phyloP scores from a whole-genome alignment of 2,888 invertebrate genomes.

The Argyresthia goedartella region DNA sequence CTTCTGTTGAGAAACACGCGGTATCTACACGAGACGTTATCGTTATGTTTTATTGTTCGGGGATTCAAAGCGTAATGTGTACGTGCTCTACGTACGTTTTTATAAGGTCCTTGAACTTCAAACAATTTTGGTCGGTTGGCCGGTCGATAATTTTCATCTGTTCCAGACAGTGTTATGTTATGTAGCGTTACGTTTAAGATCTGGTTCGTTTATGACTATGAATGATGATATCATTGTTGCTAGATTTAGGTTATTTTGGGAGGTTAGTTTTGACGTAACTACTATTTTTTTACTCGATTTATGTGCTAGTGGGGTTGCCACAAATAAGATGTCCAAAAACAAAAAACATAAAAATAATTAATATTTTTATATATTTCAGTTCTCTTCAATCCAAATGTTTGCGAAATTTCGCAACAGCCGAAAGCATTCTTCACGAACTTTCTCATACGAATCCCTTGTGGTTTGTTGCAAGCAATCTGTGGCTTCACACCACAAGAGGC shows the following conservation, averaged over 20 bases:
- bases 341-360: too few species aligned
- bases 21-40: background rate
- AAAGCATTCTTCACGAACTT: too few species aligned
- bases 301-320: too few species aligned
- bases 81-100: conserved; percentile 17
- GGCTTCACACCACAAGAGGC: too few species aligned
- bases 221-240: conserved; percentile 34
- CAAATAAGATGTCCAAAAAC: too few species aligned
- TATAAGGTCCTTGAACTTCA: conserved; percentile 66
- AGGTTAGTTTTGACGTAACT: too few species aligned
- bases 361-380: too few species aligned
- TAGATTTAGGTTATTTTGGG: conserved; percentile 19
- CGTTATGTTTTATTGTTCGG: background rate
- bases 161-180: conserved; percentile 26
- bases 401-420: too few species aligned
- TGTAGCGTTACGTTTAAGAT: conserved; percentile 19
- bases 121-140: conserved; percentile 36
- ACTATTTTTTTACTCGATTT: too few species aligned
- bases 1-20: background rate
- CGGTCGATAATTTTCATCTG: conserved; percentile 49
- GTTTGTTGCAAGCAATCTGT: too few species aligned
- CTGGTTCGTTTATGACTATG: conserved; percentile 28
- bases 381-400: too few species aligned
- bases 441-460: too few species aligned
- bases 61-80: conserved; percentile 3